Evolutionary conservation across 2,888 invertebrate species (phyloP), one percentile per base, ranked within the genome.

Genomic region (Mythimna pallens): DNA sequence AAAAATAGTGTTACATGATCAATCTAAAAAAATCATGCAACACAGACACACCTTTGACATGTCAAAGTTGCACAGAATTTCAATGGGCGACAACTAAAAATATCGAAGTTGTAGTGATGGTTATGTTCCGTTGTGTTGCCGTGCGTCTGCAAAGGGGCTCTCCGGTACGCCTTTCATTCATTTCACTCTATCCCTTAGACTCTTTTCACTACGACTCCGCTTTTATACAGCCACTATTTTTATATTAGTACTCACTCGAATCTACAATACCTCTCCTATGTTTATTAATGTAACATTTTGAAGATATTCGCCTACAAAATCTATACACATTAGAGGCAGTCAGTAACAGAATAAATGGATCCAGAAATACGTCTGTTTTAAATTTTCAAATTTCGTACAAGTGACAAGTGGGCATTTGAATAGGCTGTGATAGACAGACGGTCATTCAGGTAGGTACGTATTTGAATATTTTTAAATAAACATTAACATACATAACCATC

Each of bases 141-240:
- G 71, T 78, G 70, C 72, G 70, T 82, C 70, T 61, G 75, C 75
- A 77, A 74, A 81, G 78, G 65, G 78, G 74, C 75, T 77, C 72
- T 63, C 80, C 82, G 73, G 82, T 74, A 69, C 70, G 82, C 80
- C 70, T 83, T 82, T 84, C 87, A 86, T 84, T 81, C 84, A 82
- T 80, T 83, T 73, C 73, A 63, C 76, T 81, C 72, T 65, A 66
- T 82, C 76, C 82, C 77, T 80, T 81, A 68, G 65, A 80, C 64
- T 83, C 81, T 70, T 86, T 86, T 84, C 78, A 84, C 75, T 59
- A 58, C 61, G 66, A 58, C 72, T 70, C 34, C 66, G 68, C 70
- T 72, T 85, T 64, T 70, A 70, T 54, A 40, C 63, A 66, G 55
- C 64, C 65, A 71, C 65, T 80, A 83, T 83, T 76, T 84, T 62